phyloP scores from a whole-genome alignment of 2,888 invertebrate genomes.

The Tiliacea citrago region DNA sequence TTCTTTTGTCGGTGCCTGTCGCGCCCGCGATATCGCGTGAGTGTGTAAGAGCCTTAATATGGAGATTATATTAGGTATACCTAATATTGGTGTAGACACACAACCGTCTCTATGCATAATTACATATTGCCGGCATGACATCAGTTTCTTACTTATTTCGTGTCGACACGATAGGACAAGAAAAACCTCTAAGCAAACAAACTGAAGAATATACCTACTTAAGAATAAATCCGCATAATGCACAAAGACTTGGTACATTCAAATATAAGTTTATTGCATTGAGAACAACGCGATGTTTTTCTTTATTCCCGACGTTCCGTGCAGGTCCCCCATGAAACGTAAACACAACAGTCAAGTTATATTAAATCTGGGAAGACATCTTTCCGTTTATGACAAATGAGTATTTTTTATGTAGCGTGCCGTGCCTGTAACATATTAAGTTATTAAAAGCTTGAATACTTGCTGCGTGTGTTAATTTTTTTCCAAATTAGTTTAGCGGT shows the following conservation, averaged over 20 bases:
- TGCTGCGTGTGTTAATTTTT: background rate
- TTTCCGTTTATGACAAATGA: constrained; percentile 48
- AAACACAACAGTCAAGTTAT: constrained; percentile 53
- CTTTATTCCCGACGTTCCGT: constrained; percentile 6
- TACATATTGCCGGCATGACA: background rate
- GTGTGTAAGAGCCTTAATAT: no score
- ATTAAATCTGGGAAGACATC: constrained; percentile 58
- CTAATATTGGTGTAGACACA: background rate
- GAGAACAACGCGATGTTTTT: constrained; percentile 7
- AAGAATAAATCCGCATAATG: background rate
- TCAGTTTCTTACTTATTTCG: background rate
- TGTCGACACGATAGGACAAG: background rate
- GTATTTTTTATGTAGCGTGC: constrained; percentile 40
- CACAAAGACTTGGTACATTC: background rate
- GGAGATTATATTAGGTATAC: background rate
- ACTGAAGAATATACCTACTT: background rate
- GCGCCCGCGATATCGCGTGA: no score
- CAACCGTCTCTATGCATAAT: background rate
- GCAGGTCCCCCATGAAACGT: constrained; percentile 45
- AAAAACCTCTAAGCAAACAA: background rate
- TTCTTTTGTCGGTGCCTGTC: no score
- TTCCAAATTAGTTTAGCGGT: constrained; percentile 11
- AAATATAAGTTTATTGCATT: constrained; percentile 12
- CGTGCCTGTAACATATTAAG: constrained; percentile 29
- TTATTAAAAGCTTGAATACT: constrained; percentile 12